Conservation (phyloP, 2,797 vertebrate species). For the Sebastes vulpes region DNA sequence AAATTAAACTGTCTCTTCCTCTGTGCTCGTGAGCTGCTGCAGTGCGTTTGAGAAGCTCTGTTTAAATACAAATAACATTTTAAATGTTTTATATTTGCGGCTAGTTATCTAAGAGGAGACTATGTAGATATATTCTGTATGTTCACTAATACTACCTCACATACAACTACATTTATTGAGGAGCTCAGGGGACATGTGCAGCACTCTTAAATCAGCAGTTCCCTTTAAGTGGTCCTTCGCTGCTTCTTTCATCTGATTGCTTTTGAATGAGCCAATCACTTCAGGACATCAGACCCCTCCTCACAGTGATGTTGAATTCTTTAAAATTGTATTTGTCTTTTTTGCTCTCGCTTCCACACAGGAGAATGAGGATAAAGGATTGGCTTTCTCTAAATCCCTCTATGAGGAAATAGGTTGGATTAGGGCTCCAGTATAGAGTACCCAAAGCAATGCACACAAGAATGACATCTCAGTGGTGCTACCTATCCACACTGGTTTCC, state of each 20-base stretch:
- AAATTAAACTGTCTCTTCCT: constrained; percentile 46
- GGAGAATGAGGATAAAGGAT: constrained; percentile 14
- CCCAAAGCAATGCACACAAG: not conserved
- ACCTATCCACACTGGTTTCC: constrained; percentile 88
- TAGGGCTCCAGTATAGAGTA: not conserved
- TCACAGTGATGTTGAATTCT: constrained; percentile 48
- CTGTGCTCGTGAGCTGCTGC: not conserved
- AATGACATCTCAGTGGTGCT: constrained; percentile 45
- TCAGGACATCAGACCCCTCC: constrained; percentile 75
- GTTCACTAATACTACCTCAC: constrained; percentile 27
- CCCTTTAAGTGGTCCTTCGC: constrained; percentile 74
- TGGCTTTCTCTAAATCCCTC: not conserved
- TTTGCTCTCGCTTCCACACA: constrained; percentile 19
- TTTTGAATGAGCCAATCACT: constrained; percentile 85
- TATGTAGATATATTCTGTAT: constrained; percentile 1
- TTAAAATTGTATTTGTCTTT: constrained; percentile 35
- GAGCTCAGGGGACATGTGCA: constrained; percentile 39
- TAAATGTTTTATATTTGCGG: constrained; percentile 23
- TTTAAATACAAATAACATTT: constrained; percentile 24
- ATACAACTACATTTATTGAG: constrained; percentile 25
- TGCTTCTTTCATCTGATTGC: constrained; percentile 83
- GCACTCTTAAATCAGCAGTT: constrained; percentile 82
- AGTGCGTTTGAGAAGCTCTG: not conserved
- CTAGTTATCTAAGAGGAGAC: constrained; percentile 4
- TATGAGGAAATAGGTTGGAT: not conserved